Base-by-base conservation (phyloP, 2,797 vertebrate genomes). In the Linurgus olivaceus region DNA sequence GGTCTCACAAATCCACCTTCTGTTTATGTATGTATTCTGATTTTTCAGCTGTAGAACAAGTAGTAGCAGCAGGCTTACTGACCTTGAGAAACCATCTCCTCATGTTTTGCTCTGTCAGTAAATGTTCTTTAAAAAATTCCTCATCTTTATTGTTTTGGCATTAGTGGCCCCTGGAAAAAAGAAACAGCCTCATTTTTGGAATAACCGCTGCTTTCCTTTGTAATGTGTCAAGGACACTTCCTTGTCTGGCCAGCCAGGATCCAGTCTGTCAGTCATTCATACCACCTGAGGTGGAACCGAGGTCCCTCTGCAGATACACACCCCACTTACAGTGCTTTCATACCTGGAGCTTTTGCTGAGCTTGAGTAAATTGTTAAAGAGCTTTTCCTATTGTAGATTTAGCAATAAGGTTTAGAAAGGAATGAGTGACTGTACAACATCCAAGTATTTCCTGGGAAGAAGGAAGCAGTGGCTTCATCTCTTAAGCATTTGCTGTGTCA, bases 201-300 rank as follows among this genome's bases (percentile, higher is more conserved):
- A 31, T 47, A 62, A 10, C 24, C 5, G 5, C 7, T 75, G 52
- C 5, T 86, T 87, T 59, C 38, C 8, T 88, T 47, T 59, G 21
- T 40, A 57, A 25, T 9, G 3, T 74, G 16, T 67, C 61, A 35
- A 37, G 31, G 26, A n/a, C 48, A 20, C 21, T 48, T 73, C 8
- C 11, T 35, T 52, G 14, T 74, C 25, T 17, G 4, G 7, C 76
- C 21, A 20, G 61, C 10, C 47, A 52, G 47, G 25, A 59, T 25
- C 10, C 15, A 11, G 5, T 28, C 31, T 23, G 17, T n/a, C 37
- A 21, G 28, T 58, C 57, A 37, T 4, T 58, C 52, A 15, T 10
- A 47, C 20, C 24, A 18, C 8, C 15, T 11, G 21, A 48, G 31
- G 8, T 42, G 48, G 33, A 35, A 40, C 20, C 0, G 0, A 42